Percentiles rank a stretch among this genome's conserved stretches.
Evolutionary conservation across 2,888 invertebrate species (phyloP).

Genomic region (Drosophila setosimentum): DNA sequence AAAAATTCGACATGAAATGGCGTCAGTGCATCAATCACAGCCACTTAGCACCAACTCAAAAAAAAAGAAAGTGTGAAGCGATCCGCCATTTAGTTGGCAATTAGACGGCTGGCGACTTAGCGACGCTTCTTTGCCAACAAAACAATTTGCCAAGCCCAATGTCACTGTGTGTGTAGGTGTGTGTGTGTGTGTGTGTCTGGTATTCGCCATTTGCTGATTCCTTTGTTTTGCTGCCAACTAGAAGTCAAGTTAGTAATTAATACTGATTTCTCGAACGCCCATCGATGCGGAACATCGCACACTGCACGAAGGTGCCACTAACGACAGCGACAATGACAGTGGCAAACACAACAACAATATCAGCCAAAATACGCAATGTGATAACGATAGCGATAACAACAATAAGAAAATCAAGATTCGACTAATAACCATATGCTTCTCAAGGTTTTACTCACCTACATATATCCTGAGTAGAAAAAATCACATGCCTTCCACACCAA

Average conservation of each 20-base stretch:
- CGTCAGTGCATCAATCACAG: constrained; percentile 50
- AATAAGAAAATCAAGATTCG: constrained; percentile 32
- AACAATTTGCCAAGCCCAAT: constrained; percentile 44
- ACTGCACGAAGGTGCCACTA: constrained; percentile 53
- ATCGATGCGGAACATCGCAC: constrained; percentile 66
- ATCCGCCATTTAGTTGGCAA: constrained; percentile 52
- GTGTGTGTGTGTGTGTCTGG: constrained; percentile 23
- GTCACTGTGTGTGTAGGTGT: constrained; percentile 5
- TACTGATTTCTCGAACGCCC: constrained; percentile 66
- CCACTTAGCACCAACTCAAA: constrained; percentile 20
- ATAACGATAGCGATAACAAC: constrained; percentile 25
- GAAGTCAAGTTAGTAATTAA: constrained; percentile 75
- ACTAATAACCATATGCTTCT: constrained; percentile 49
- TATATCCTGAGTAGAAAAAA: background rate
- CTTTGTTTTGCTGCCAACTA: constrained; percentile 47
- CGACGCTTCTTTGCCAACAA: constrained; percentile 40
- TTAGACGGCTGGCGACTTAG: constrained; percentile 33
- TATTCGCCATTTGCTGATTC: constrained; percentile 30
- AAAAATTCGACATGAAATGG: constrained; percentile 6
- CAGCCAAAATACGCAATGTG: constrained; percentile 14
- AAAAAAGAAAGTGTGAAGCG: constrained; percentile 14
- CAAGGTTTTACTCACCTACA: constrained; percentile 27
- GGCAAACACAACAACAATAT: constrained; percentile 11
- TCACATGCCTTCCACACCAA: background rate
- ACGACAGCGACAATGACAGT: constrained; percentile 17